These are phyloP conservation scores for Camponotus fellah DNA, from an alignment of 2,888 invertebrate species.

Conservation along the genomic window DNA sequence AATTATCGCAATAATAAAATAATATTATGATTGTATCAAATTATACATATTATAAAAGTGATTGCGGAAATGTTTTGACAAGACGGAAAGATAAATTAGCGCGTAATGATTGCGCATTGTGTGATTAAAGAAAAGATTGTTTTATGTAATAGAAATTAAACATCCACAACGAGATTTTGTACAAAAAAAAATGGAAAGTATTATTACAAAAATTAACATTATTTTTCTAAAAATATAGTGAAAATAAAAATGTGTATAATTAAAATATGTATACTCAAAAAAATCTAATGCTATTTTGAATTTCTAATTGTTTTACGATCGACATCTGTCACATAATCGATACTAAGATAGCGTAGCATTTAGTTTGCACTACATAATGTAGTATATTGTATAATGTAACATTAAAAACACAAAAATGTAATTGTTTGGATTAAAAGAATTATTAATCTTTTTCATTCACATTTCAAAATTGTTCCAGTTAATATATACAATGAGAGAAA, in stretches of 20 bases:
- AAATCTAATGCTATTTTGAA: background rate
- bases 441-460: background rate
- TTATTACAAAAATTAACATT: background rate
- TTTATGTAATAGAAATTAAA: background rate
- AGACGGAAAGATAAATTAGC: background rate
- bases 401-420: background rate
- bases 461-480: constrained; percentile 51
- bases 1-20: background rate
- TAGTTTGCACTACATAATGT: background rate
- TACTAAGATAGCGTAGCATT: background rate
- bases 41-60: background rate
- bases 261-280: background rate
- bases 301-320: background rate
- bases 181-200: background rate
- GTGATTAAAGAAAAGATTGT: background rate
- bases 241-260: background rate
- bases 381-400: background rate
- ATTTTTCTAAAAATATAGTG: background rate
- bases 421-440: background rate
- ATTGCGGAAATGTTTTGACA: background rate
- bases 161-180: background rate
- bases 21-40: background rate
- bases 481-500: constrained; percentile 90
- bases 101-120: background rate
- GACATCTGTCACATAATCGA: background rate